Percentiles rank a stretch among this genome's conserved stretches.
phyloP scores from a whole-genome alignment of 2,797 vertebrate genomes.

The Mormyrops attenuatus region DNA sequence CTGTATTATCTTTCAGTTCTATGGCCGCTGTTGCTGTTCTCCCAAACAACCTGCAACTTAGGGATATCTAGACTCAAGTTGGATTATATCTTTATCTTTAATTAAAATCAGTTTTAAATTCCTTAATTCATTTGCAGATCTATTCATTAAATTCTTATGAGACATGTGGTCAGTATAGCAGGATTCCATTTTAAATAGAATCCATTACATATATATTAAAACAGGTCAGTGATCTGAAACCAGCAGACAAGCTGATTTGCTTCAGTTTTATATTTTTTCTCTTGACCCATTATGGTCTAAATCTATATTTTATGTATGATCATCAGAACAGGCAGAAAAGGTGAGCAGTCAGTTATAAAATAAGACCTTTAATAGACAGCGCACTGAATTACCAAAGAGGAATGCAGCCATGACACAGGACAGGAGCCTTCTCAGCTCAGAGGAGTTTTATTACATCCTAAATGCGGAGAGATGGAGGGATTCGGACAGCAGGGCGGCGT shows the following conservation, averaged over 20 bases:
- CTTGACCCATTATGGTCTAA: not conserved
- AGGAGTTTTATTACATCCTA: conserved; percentile 41
- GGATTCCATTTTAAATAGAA: not conserved
- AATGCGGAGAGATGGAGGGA: conserved; percentile 34
- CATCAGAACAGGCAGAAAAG: not conserved
- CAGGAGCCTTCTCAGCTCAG: conserved; percentile 27
- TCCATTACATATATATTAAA: not conserved
- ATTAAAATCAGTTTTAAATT: not conserved
- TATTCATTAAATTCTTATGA: not conserved
- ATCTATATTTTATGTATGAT: not conserved
- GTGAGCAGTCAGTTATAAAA: not conserved
- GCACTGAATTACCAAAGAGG: not conserved
- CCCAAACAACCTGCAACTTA: not conserved
- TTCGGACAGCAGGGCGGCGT: conserved; percentile 31
- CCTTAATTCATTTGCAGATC: not conserved
- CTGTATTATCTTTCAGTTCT: not conserved
- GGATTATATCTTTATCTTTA: not conserved
- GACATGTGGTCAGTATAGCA: not conserved
- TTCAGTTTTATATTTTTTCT: not conserved
- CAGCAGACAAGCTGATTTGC: not conserved
- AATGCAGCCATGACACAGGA: not conserved
- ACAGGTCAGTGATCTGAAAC: not conserved
- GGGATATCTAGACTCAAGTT: not conserved
- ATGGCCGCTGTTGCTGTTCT: not conserved
- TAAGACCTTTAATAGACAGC: not conserved